phyloP scores from a whole-genome alignment of 2,888 invertebrate genomes.

The Clostera curtula region DNA sequence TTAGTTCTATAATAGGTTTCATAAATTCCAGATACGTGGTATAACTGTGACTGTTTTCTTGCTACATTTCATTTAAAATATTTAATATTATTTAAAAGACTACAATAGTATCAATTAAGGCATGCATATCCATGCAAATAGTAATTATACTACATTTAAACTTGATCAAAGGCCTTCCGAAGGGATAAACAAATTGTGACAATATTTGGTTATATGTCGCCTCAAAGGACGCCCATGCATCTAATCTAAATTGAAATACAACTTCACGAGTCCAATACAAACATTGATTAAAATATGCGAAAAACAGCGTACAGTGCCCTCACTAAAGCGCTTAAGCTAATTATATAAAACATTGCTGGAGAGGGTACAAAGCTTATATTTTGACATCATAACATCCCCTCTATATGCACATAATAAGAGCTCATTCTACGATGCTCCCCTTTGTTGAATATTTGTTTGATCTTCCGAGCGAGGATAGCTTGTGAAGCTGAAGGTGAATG shows the following conservation, averaged over 20 bases:
- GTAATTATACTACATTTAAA: no score
- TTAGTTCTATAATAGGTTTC: no score
- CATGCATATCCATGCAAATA: no score
- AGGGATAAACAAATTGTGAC: no score
- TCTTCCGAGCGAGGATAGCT: constrained; percentile 44
- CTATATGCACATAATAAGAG: constrained; percentile 56
- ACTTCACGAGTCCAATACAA: constrained; percentile 55
- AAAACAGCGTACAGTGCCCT: constrained; percentile 53
- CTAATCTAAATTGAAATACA: constrained; percentile 60
- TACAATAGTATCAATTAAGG: no score
- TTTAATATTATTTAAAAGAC: no score
- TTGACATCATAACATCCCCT: constrained; percentile 39
- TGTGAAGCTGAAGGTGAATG: constrained; percentile 22
- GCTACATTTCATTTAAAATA: no score
- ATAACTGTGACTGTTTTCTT: no score
- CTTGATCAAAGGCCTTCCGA: constrained; percentile 14
- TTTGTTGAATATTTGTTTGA: constrained; percentile 65
- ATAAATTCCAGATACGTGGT: no score
- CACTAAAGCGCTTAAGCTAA: constrained; percentile 69
- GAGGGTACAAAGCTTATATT: constrained; percentile 44
- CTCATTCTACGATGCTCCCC: constrained; percentile 50
- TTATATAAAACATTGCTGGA: constrained; percentile 59
- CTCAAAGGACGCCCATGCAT: constrained; percentile 43
- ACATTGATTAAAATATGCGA: constrained; percentile 61
- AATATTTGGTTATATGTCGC: constrained; percentile 67